A percentile compares a stretch with the other conserved stretches of the same genome.
Conservation (phyloP, 2,113 vertebrate species). For the Alouatta palliata region DNA sequence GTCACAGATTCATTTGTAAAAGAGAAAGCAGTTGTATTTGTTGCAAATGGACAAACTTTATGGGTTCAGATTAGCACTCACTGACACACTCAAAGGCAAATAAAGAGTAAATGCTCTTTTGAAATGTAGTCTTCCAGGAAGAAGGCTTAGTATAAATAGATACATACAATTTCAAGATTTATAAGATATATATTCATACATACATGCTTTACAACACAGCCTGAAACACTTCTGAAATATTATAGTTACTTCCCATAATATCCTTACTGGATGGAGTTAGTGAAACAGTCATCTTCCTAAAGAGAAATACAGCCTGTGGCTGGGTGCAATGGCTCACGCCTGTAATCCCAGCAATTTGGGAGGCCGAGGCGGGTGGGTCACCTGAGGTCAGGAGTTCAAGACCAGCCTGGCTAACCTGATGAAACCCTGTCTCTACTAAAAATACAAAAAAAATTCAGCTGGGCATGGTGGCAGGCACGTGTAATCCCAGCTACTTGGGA, state of each 20-base stretch:
- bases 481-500: too few species aligned
- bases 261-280: background rate
- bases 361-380: fast-evolving
- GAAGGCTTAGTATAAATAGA: background rate
- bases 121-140: background rate
- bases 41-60: background rate
- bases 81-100: background rate
- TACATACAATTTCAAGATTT: background rate
- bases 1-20: background rate
- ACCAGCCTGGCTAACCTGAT: too few species aligned
- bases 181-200: background rate
- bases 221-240: background rate
- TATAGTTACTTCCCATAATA: background rate
- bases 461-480: too few species aligned
- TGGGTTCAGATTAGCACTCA: background rate
- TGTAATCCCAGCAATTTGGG: too few species aligned
- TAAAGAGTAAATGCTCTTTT: background rate
- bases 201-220: background rate
- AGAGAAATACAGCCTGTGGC: background rate
- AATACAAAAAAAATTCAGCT: too few species aligned
- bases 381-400: too few species aligned
- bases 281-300: background rate
- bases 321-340: fast-evolving
- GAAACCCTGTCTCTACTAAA: too few species aligned
- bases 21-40: background rate